Conservation (phyloP, 2,113 vertebrate species). For the Tautogolabrus adspersus region DNA sequence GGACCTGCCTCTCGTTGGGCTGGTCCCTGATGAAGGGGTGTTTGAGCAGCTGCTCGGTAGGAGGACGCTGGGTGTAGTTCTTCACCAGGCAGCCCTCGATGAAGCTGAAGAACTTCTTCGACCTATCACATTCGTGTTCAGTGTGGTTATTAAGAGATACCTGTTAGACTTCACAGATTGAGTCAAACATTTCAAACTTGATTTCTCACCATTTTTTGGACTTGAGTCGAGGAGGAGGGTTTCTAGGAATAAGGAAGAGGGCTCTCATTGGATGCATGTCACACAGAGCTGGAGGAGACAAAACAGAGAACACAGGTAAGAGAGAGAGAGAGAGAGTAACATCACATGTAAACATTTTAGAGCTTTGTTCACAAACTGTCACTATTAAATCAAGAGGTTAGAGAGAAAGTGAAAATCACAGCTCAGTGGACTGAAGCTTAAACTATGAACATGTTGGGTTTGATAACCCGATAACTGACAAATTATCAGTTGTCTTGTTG, state of each 20-base stretch:
- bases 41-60: constrained; percentile 96
- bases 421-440: no score
- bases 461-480: no score
- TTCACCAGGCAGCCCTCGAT: constrained; percentile 99
- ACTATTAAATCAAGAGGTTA: no score
- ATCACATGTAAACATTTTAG: no score
- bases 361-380: no score
- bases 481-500: no score
- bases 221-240: constrained; percentile 97
- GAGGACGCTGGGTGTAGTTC: constrained; percentile 96
- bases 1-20: constrained; percentile 98
- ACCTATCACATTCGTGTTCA: constrained; percentile 80
- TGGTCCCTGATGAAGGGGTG: constrained; percentile 99
- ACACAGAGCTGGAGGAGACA: constrained; percentile 88
- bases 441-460: no score
- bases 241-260: constrained; percentile 98
- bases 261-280: constrained; percentile 99
- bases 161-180: no score
- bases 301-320: neutral
- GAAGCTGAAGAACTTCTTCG: constrained; percentile 99
- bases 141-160: no score
- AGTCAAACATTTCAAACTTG: neutral
- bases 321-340: no score
- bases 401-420: no score
- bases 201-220: constrained; percentile 96